Conservation (phyloP, 2,888 invertebrate genomes). For the Cantharis rustica region DNA sequence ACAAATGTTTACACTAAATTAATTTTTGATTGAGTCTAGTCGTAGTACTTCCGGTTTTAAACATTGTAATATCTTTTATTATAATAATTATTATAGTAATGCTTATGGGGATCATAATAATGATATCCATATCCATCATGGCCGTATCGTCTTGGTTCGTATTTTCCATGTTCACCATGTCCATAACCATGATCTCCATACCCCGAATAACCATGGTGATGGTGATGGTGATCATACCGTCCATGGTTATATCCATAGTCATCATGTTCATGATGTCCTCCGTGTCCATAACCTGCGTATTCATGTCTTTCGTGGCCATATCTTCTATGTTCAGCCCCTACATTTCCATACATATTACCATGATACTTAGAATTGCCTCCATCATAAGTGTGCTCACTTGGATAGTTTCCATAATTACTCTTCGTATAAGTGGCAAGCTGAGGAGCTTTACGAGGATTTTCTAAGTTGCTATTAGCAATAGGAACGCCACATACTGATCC, state of each 20-base stretch:
- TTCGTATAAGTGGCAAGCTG: neutral
- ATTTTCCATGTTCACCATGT: neutral
- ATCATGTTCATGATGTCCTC: slow-evolving; percentile 9
- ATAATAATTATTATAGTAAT: neutral
- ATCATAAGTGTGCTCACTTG: neutral
- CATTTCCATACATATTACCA: neutral
- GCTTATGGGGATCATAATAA: neutral
- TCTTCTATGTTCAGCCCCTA: neutral
- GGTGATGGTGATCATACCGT: neutral
- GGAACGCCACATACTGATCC: neutral
- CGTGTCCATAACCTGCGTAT: slow-evolving; percentile 4
- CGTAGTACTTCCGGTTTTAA: neutral
- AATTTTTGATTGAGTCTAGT: neutral
- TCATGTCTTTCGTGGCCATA: neutral
- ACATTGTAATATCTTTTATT: neutral
- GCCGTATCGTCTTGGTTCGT: neutral
- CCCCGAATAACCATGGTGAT: slow-evolving; percentile 8
- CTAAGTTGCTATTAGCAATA: neutral
- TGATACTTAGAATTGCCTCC: neutral
- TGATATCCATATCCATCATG: neutral
- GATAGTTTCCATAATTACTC: neutral
- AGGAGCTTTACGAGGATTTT: neutral
- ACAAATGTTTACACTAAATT: neutral
- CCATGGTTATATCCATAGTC: slow-evolving; percentile 10
- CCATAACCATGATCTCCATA: slow-evolving; percentile 9